Percentiles rank a stretch among this genome's conserved stretches.
Evolutionary conservation across 2,113 vertebrate species (phyloP).

Genomic region (Coracopsis vasa): DNA sequence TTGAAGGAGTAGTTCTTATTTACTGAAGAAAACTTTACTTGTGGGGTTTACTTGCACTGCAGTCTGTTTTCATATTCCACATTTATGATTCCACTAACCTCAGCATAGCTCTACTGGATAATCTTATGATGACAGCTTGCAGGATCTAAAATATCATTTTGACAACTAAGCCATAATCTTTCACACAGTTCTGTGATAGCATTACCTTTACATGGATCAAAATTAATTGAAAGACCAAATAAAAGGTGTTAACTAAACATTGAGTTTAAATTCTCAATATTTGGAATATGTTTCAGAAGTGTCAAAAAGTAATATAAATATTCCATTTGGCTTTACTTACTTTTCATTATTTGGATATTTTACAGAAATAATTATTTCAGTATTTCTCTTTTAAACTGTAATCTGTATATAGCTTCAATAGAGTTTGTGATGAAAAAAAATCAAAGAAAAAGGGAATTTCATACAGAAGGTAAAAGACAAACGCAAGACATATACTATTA

Average conservation of each 20-base stretch:
- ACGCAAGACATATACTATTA: not conserved
- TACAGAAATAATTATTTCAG: not conserved
- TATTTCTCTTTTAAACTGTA: not conserved
- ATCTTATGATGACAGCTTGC: not conserved
- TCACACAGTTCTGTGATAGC: not conserved
- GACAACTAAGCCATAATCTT: not conserved
- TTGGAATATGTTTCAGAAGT: not conserved
- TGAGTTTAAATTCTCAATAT: not conserved
- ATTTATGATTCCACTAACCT: not conserved
- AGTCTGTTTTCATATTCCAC: not conserved
- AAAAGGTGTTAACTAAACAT: not conserved
- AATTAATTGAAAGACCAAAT: not conserved
- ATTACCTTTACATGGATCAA: not conserved
- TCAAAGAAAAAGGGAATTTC: not conserved
- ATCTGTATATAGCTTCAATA: not conserved
- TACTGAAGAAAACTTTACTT: not conserved
- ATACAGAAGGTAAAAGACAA: not conserved
- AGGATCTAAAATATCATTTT: not conserved
- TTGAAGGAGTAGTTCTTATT: not conserved
- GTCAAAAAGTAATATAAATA: not conserved
- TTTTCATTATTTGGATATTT: not conserved
- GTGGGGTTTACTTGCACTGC: fast-evolving
- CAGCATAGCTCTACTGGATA: not conserved
- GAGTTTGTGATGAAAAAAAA: not conserved
- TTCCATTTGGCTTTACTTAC: not conserved